phyloP scores from a whole-genome alignment of 2,888 invertebrate genomes.

The Tenthredo scrophulariae region DNA sequence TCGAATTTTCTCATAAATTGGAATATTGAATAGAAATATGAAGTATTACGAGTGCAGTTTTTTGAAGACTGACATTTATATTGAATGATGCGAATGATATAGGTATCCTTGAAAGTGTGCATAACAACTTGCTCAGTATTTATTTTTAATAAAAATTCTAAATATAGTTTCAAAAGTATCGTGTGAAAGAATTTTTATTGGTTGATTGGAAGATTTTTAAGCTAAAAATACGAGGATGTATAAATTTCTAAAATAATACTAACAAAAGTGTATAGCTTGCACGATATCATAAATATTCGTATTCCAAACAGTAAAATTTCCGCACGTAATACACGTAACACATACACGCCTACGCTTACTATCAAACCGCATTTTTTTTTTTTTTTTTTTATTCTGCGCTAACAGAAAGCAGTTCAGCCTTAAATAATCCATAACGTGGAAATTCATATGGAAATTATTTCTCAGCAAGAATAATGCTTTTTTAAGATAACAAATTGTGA shows the following conservation, averaged over 20 bases:
- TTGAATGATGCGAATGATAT: background rate
- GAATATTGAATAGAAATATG: background rate
- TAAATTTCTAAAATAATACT: constrained; percentile 17
- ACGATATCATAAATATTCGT: constrained; percentile 34
- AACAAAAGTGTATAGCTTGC: background rate
- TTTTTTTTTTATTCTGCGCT: background rate
- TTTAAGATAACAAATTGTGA: background rate
- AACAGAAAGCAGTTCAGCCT: background rate
- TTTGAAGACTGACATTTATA: background rate
- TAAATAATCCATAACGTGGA: background rate
- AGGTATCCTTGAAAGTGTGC: background rate
- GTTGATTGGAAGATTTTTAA: background rate
- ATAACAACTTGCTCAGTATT: background rate
- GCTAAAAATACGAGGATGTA: background rate
- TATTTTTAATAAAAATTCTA: background rate
- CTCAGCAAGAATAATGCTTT: background rate
- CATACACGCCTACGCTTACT: background rate
- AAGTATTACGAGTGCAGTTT: background rate
- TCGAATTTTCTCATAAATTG: background rate
- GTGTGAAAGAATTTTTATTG: constrained; percentile 9
- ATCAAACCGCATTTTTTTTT: constrained; percentile 12
- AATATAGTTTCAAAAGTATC: constrained; percentile 3
- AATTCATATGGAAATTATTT: background rate
- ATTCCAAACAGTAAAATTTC: constrained; percentile 27
- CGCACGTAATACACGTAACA: background rate